A percentile compares a stretch with the other conserved stretches of the same genome.
Evolutionary conservation across 1,140 invertebrate genomes (phyloP).

Genomic region (Tetragnatha versicolor): DNA sequence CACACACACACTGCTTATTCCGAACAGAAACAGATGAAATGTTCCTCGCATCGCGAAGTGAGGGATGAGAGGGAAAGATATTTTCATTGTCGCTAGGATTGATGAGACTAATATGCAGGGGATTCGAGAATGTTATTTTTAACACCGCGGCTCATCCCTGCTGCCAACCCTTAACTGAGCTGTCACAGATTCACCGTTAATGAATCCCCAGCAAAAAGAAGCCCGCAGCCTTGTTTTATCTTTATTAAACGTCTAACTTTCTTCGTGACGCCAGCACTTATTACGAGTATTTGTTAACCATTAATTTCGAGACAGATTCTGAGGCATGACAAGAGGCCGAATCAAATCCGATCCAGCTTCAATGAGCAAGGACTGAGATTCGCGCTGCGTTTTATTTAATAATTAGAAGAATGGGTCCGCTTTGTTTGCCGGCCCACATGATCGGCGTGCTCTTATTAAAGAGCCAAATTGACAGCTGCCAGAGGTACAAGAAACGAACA

Average conservation of each 20-base stretch:
- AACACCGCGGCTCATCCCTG: no score
- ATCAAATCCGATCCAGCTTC: constrained; percentile 48
- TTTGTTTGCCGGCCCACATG: constrained; percentile 4
- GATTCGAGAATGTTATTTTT: no score
- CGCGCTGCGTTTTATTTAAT: constrained; percentile 50
- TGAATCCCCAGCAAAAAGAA: constrained; percentile 5
- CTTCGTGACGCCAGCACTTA: constrained; percentile 26
- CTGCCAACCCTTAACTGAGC: no score
- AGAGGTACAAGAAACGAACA: constrained; percentile 12
- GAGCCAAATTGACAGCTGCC: constrained; percentile 45
- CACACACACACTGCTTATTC: no score
- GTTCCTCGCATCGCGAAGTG: no score
- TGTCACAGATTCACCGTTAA: not conserved
- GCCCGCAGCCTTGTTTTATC: constrained; percentile 28
- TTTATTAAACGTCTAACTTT: constrained; percentile 50
- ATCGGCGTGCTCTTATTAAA: constrained; percentile 25
- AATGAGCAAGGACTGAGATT: constrained; percentile 33
- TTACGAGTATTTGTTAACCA: constrained; percentile 43
- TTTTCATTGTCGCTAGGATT: no score
- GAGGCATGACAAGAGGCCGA: constrained; percentile 28
- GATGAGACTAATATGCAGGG: no score
- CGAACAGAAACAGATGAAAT: no score
- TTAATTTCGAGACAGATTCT: constrained; percentile 37
- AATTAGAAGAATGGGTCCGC: constrained; percentile 35
- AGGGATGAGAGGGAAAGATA: no score